Evolutionary conservation across 2,888 invertebrate genomes (phyloP).

Genomic region (Pyralis farinalis): DNA sequence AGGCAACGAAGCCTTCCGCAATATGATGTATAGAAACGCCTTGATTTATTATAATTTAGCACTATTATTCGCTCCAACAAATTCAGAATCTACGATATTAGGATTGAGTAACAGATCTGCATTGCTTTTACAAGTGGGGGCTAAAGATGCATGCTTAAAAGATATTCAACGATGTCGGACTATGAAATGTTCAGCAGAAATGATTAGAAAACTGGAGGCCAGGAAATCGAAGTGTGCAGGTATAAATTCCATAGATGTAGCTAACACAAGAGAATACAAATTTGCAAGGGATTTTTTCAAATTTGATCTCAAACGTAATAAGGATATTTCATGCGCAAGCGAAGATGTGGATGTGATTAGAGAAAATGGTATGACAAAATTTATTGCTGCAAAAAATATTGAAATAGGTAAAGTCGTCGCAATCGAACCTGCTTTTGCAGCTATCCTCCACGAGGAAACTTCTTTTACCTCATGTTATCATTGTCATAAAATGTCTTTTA

Average conservation of each 20-base stretch:
- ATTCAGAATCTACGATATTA: conserved; percentile 23
- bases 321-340: conserved; percentile 24
- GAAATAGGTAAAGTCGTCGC: conserved; percentile 30
- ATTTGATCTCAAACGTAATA: conserved; percentile 13
- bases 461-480: conserved; percentile 22
- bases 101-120: conserved; percentile 35
- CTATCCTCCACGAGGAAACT: conserved; percentile 9
- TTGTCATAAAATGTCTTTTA: conserved; percentile 25
- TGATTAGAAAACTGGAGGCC: conserved; percentile 21
- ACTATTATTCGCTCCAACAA: conserved; percentile 22
- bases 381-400: conserved; percentile 26
- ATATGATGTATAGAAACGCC: conserved; percentile 26
- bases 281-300: conserved; percentile 14
- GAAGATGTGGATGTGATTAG: conserved; percentile 20
- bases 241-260: not conserved
- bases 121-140: conserved; percentile 17
- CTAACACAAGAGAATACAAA: not conserved
- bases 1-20: conserved; percentile 23
- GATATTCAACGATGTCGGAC: conserved; percentile 30
- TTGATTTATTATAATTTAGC: conserved; percentile 12
- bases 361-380: conserved; percentile 18
- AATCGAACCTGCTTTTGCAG: conserved; percentile 26
- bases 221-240: conserved; percentile 15
- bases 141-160: conserved; percentile 19
- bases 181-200: conserved; percentile 26